Base-by-base conservation (phyloP, 1,140 invertebrate species). In the Ctenoplectra terminalis region DNA sequence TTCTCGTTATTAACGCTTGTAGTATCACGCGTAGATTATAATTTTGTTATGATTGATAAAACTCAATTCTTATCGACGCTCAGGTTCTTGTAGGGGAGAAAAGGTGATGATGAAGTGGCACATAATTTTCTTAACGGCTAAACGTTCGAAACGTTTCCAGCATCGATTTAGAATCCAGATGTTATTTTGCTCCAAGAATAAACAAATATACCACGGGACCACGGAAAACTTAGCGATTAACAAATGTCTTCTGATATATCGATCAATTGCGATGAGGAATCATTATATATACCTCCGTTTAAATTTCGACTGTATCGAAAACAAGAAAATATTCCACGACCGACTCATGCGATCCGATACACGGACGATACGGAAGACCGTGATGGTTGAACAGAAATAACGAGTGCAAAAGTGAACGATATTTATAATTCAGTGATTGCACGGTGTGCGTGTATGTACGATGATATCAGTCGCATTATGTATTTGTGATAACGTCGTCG, bases 401-500 rank as follows among this genome's bases (percentile, higher is more conserved):
- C 43, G 64, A 46, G 72, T 5, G 72, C 48, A 17, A 76, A 29
- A 54, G n/a, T 2, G 29, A 46, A 46, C 29, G 37, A 58, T 77
- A 79, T 79, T 79, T 63, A 61, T 79, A 60, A 60, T 73, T 43
- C 37, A n/a, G 46, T 69, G 37, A 71, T 71, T 40, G 23, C 40
- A 34, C 37, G 29, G 40, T 34, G 26, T 6, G 23, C n/a, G 31
- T 78, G 46, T 60, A 40, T 48, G n/a, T 20, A 31, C 20, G 31
- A 0, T 8, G 66, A 56, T 79, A 72, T 63, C 77, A 43, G 29
- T 26, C 20, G 40, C 23, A 60, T 63, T 63, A 79, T 60, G 76
- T 50, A 40, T 50, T 50, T 43, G 67, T n/a, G 77, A 80, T 80
- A 80, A 80, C 77, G 77, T 26, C 13, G 67, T 11, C 48, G 77